These are phyloP conservation scores for Meandrusa payeni DNA, from an alignment of 2,888 invertebrate genomes.

Conservation along the genomic window DNA sequence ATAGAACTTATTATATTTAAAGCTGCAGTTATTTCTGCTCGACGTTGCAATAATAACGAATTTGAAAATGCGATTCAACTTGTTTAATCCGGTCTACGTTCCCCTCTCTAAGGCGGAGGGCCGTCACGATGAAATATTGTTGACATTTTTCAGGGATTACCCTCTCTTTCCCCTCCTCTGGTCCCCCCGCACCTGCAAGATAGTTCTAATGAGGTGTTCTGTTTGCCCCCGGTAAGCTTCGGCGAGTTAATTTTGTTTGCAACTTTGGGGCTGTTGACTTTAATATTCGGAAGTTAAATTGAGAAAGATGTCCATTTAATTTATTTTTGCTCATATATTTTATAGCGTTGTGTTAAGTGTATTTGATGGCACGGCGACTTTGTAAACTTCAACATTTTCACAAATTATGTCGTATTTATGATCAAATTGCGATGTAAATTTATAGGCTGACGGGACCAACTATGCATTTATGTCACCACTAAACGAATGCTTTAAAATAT, in stretches of 20 bases:
- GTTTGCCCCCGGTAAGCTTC: slow-evolving; percentile 19
- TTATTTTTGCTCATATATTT: background rate
- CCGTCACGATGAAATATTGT: slow-evolving; percentile 55
- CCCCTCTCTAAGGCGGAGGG: slow-evolving; percentile 29
- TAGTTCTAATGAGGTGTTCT: slow-evolving; percentile 45
- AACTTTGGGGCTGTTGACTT: slow-evolving; percentile 19
- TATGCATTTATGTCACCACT: no score
- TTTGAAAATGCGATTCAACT: slow-evolving; percentile 51
- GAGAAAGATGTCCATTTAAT: slow-evolving; percentile 6
- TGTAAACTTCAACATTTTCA: no score
- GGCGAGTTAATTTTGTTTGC: slow-evolving; percentile 27
- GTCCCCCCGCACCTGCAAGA: slow-evolving; percentile 20
- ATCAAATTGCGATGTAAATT: no score
- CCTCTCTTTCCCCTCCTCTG: slow-evolving; percentile 51
- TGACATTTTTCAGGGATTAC: slow-evolving; percentile 62
- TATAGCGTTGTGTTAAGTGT: background rate
- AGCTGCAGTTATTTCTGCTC: background rate
- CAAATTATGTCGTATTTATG: no score
- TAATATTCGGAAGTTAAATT: slow-evolving; percentile 13
- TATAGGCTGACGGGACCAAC: no score
- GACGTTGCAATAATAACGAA: slow-evolving; percentile 20
- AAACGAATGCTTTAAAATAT: no score
- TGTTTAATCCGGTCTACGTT: slow-evolving; percentile 46
- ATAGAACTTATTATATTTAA: no score
- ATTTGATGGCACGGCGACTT: background rate